These are phyloP conservation scores for Sardinella longiceps DNA, from an alignment of 2,797 vertebrate species.

Conservation along the genomic window DNA sequence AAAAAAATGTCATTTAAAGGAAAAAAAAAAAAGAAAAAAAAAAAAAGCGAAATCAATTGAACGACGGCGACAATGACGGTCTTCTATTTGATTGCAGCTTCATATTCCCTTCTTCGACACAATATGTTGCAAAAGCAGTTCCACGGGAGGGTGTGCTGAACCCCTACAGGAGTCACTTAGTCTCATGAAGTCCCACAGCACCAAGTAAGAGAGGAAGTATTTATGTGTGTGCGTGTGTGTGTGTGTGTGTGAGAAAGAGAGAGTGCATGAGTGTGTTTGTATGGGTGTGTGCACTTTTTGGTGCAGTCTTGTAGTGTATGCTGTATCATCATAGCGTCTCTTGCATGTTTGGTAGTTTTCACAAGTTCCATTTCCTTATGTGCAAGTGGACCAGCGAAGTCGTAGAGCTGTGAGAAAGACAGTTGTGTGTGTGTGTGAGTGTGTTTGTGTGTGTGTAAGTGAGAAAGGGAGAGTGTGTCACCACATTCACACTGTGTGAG, in stretches of 20 bases:
- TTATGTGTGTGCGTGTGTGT: neutral
- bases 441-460: neutral
- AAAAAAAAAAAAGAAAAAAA: neutral
- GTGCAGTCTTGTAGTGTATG: neutral
- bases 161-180: neutral
- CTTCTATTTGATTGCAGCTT: conserved; percentile 19
- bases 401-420: neutral
- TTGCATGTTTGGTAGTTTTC: neutral
- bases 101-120: neutral
- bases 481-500: neutral
- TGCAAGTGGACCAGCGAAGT: neutral
- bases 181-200: neutral
- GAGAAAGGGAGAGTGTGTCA: no score
- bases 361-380: neutral
- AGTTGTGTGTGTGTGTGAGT: neutral
- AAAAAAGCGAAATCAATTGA: no score
- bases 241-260: neutral
- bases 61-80: neutral
- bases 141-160: neutral
- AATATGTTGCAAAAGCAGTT: neutral
- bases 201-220: neutral
- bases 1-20: neutral
- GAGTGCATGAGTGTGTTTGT: no score
- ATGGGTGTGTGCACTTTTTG: neutral
- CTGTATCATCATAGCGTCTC: neutral